Conservation (phyloP, 2,888 invertebrate genomes). For the Andrena dorsata region DNA sequence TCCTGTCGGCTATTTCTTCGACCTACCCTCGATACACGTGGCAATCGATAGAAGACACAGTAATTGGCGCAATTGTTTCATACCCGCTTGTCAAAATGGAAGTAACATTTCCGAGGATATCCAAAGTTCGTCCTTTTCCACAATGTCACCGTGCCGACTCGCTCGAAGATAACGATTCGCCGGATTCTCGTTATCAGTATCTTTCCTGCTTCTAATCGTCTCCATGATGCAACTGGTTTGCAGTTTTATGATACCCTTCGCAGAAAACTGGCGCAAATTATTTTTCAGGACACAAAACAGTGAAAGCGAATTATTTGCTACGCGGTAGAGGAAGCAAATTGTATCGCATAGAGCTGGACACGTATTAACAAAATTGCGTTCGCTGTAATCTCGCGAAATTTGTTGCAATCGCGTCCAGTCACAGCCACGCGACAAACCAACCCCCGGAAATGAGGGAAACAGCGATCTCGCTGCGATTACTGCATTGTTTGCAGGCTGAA, state of each 20-base stretch:
- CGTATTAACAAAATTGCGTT: not conserved
- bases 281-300: no score
- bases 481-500: slow-evolving; percentile 8
- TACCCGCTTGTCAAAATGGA: not conserved
- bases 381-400: slow-evolving; percentile 2
- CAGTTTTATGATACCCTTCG: no score
- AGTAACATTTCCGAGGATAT: not conserved
- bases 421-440: not conserved
- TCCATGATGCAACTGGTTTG: no score
- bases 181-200: no score
- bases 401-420: not conserved
- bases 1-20: not conserved
- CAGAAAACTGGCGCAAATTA: no score
- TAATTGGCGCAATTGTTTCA: not conserved
- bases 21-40: not conserved
- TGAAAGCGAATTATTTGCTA: not conserved
- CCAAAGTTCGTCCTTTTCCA: not conserved
- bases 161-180: no score
- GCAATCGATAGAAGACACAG: not conserved
- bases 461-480: slow-evolving; percentile 12
- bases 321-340: not conserved
- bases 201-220: no score
- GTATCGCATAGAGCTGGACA: not conserved
- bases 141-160: no score
- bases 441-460: not conserved